These are phyloP conservation scores for Laodelphax striatellus DNA, from an alignment of 1,140 invertebrate genomes.

Conservation along the genomic window DNA sequence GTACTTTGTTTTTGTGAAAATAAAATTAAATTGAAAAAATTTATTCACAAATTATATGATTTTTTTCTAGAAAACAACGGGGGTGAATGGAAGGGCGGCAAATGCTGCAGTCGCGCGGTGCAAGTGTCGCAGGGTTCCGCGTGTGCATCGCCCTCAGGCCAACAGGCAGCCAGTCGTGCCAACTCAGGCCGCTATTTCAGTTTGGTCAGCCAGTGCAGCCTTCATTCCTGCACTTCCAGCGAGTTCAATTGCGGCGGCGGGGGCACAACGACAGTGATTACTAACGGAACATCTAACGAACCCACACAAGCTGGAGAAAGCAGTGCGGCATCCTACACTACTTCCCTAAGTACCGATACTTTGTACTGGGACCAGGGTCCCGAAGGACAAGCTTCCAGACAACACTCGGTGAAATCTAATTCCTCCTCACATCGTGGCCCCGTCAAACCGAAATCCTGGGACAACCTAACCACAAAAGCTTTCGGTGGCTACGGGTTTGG, in stretches of 20 bases:
- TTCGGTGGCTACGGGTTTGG: conserved; percentile 73
- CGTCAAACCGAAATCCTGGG: conserved; percentile 75
- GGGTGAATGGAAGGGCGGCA: not conserved
- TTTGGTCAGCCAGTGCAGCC: conserved; percentile 56
- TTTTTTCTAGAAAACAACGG: no score
- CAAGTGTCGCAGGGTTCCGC: not conserved
- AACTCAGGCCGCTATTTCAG: conserved; percentile 13
- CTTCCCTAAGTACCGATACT: conserved; percentile 70
- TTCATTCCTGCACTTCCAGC: conserved; percentile 67
- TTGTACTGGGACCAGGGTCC: conserved; percentile 49
- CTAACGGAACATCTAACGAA: not conserved
- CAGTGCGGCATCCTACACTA: conserved; percentile 63
- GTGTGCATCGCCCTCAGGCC: not conserved
- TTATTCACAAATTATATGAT: no score
- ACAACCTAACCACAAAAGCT: conserved; percentile 70
- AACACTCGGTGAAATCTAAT: conserved; percentile 24
- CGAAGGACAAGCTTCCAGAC: conserved; percentile 11
- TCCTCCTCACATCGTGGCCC: conserved; percentile 24
- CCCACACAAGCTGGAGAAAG: conserved; percentile 35
- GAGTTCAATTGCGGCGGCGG: conserved; percentile 36
- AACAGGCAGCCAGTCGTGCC: not conserved
- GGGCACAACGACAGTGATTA: conserved; percentile 2
- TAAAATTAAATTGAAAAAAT: no score
- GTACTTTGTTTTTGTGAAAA: no score
- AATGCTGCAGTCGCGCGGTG: conserved; percentile 6